Conservation (phyloP, 2,113 vertebrate species). For the Trochalopteron elliotii region DNA sequence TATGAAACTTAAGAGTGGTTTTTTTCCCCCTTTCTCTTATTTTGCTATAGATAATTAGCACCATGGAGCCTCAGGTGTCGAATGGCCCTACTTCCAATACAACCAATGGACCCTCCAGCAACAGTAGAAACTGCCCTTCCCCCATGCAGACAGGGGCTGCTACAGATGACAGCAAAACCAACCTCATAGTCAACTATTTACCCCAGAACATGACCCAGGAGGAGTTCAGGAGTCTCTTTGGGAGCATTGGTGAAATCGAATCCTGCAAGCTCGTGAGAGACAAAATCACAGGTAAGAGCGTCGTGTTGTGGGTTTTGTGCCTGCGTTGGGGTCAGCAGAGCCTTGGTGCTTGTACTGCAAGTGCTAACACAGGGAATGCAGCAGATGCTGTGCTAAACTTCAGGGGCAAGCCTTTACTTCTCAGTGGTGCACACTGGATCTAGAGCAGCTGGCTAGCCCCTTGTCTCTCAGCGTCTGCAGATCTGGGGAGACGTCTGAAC, state of each 20-base stretch:
- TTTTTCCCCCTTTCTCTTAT: slow-evolving; percentile 11
- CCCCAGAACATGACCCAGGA: slow-evolving; percentile 99
- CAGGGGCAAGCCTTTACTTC: not conserved
- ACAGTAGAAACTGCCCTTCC: slow-evolving; percentile 98
- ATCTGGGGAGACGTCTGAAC: not conserved
- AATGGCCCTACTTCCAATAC: slow-evolving; percentile 97
- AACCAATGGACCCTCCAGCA: slow-evolving; percentile 96
- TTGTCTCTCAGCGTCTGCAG: not conserved
- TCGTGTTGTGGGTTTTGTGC: fast-evolving
- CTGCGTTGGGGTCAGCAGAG: not conserved
- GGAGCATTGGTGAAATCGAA: slow-evolving; percentile 99
- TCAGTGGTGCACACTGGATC: not conserved
- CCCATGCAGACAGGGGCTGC: slow-evolving; percentile 97
- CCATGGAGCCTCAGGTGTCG: slow-evolving; percentile 99
- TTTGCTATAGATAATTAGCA: slow-evolving; percentile 96
- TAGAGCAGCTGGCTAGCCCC: not conserved
- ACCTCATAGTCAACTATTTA: slow-evolving; percentile 99
- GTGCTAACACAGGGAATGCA: not conserved
- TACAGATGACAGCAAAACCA: slow-evolving; percentile 99
- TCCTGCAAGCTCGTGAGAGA: slow-evolving; percentile 99
- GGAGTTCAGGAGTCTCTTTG: slow-evolving; percentile 99
- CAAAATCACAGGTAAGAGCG: slow-evolving; percentile 95
- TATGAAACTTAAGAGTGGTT: slow-evolving; percentile 53
- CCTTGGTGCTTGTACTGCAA: not conserved
- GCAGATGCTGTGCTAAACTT: fast-evolving